phyloP scores from a whole-genome alignment of 1,140 invertebrate genomes.

The Drosophila sechellia region DNA sequence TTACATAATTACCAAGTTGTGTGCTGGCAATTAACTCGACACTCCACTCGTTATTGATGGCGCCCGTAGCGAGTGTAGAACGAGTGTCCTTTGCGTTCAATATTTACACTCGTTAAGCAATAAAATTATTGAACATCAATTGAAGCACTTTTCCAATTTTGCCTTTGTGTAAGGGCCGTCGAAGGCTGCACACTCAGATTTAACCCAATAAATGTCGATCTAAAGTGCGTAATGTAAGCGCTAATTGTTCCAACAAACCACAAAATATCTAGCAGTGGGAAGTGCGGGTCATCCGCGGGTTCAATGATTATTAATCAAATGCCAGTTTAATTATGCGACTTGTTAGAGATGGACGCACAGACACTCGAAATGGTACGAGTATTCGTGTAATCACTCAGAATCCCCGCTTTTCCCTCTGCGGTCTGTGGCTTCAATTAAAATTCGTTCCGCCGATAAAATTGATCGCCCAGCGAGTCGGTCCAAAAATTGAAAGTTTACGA shows the following conservation, averaged over 20 bases:
- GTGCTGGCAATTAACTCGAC: constrained; percentile 69
- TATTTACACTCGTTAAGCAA: constrained; percentile 77
- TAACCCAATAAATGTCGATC: constrained; percentile 70
- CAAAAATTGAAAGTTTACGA: constrained; percentile 57
- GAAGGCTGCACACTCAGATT: constrained; percentile 63
- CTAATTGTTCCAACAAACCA: constrained; percentile 75
- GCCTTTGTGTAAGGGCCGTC: constrained; percentile 25
- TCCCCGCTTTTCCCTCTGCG: constrained; percentile 11
- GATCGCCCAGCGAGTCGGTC: constrained; percentile 42
- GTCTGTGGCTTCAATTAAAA: constrained; percentile 77
- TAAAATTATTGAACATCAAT: constrained; percentile 52
- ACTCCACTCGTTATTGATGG: constrained; percentile 66
- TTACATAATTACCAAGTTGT: constrained; percentile 76
- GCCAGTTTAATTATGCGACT: constrained; percentile 76
- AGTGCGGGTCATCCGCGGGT: constrained; percentile 65
- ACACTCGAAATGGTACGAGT: constrained; percentile 7
- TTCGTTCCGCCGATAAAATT: constrained; percentile 76
- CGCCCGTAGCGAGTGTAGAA: constrained; percentile 54
- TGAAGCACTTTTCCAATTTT: constrained; percentile 55
- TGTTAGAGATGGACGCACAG: constrained; percentile 34
- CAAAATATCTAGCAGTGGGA: constrained; percentile 23
- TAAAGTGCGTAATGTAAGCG: constrained; percentile 61
- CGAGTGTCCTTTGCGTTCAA: constrained; percentile 58
- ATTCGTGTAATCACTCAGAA: constrained; percentile 55
- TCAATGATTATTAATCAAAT: constrained; percentile 81